phyloP scores from a whole-genome alignment of 2,797 vertebrate genomes.

The Enteromius viviparus region DNA sequence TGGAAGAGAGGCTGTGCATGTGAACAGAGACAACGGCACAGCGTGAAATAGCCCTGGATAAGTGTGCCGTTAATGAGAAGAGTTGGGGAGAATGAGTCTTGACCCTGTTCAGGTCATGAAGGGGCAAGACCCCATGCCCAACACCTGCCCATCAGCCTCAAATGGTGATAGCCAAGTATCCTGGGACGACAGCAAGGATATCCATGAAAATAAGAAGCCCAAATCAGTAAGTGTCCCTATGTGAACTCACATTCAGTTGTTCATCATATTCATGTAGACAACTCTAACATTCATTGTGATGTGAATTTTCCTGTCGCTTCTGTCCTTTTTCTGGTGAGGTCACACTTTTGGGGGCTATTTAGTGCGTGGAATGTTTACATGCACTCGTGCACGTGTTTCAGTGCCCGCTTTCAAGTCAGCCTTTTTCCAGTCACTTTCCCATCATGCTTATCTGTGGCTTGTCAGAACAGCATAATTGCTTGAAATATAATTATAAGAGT shows the following conservation, averaged over 20 bases:
- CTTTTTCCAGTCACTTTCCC: not conserved
- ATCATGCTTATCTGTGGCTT: not conserved
- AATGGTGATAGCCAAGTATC: constrained; percentile 76
- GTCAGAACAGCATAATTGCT: not conserved
- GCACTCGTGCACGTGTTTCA: constrained; percentile 48
- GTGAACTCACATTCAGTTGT: not conserved
- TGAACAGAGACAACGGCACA: not conserved
- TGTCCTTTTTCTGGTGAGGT: not conserved
- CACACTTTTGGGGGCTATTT: constrained; percentile 5
- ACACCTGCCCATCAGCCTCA: constrained; percentile 59
- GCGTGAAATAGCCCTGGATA: constrained; percentile 22
- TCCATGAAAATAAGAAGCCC: constrained; percentile 81
- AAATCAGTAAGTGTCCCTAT: constrained; percentile 83
- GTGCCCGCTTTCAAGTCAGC: not conserved
- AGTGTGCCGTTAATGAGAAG: constrained; percentile 51
- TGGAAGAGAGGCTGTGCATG: constrained; percentile 27
- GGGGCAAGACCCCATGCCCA: constrained; percentile 70
- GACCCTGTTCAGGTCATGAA: constrained; percentile 76
- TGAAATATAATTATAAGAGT: not conserved
- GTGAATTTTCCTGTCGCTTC: not conserved
- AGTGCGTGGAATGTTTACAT: constrained; percentile 58
- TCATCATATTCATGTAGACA: not conserved
- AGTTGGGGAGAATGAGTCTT: constrained; percentile 77
- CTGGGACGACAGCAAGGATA: constrained; percentile 72
- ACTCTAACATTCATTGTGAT: not conserved